Evolutionary conservation across 2,113 vertebrate species (phyloP).

Genomic region (Coturnix japonica): DNA sequence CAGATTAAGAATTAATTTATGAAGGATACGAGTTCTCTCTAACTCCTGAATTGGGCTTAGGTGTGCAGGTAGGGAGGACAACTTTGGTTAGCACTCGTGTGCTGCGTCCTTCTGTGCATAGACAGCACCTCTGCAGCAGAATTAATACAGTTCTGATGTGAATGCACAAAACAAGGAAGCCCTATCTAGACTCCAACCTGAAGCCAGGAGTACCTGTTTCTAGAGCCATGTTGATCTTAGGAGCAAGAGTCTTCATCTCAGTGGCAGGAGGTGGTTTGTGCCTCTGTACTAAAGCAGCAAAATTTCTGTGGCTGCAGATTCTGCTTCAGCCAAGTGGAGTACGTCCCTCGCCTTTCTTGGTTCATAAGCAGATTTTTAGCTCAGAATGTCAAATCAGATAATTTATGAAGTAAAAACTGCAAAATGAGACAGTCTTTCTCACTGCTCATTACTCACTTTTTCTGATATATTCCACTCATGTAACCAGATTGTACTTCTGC

Average conservation of each 20-base stretch:
- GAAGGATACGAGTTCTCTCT: neutral
- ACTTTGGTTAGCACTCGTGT: neutral
- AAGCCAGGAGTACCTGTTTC: neutral
- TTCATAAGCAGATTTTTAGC: constrained; percentile 48
- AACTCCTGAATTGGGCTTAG: neutral
- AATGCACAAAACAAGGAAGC: neutral
- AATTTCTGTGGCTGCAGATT: neutral
- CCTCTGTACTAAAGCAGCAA: neutral
- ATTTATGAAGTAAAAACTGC: constrained; percentile 58
- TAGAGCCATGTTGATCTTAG: neutral
- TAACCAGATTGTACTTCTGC: constrained; percentile 21
- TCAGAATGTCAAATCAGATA: constrained; percentile 65
- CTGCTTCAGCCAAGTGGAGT: neutral
- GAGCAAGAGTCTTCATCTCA: neutral
- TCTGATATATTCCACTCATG: constrained; percentile 66
- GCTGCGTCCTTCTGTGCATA: neutral
- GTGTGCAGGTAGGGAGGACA: neutral
- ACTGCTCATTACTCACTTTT: constrained; percentile 67
- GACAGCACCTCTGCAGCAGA: neutral
- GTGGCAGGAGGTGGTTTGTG: neutral
- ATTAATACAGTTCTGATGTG: neutral
- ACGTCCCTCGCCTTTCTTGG: neutral
- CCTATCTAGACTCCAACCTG: neutral
- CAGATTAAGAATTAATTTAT: neutral
- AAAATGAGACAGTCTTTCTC: constrained; percentile 50